These are phyloP conservation scores for Cecropterus lyciades DNA, from an alignment of 1,140 invertebrate genomes.

Conservation along the genomic window DNA sequence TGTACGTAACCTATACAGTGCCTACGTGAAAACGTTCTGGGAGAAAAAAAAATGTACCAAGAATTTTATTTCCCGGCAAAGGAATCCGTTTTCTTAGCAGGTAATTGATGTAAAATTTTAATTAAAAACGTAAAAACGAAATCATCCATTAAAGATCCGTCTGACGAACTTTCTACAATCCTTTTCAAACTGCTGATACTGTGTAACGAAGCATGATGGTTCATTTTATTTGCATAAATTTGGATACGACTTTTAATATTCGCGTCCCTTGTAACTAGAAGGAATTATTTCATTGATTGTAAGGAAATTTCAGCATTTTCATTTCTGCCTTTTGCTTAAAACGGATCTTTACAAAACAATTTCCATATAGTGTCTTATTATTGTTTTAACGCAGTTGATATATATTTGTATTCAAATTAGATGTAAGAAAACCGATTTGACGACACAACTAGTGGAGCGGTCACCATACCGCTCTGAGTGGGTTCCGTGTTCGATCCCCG, in stretches of 20 bases:
- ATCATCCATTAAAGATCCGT: constrained; percentile 57
- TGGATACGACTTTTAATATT: constrained; percentile 64
- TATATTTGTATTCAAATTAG: too few relatives aligned
- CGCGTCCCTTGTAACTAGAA: constrained; percentile 59
- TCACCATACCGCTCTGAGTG: too few relatives aligned
- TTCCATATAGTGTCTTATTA: background rate
- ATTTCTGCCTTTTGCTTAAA: constrained; percentile 9
- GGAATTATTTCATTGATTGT: constrained; percentile 41
- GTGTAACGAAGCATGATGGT: constrained; percentile 73
- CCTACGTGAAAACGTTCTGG: background rate
- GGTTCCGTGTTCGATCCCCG: too few relatives aligned
- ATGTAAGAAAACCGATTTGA: too few relatives aligned
- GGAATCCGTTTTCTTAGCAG: constrained; percentile 22
- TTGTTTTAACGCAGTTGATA: too few relatives aligned
- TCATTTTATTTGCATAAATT: constrained; percentile 79
- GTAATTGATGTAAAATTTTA: constrained; percentile 47
- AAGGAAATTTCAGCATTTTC: constrained; percentile 19
- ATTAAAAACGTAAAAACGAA: constrained; percentile 49
- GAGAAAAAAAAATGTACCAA: background rate
- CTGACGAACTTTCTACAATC: constrained; percentile 56
- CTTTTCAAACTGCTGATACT: constrained; percentile 61
- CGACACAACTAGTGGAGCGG: too few relatives aligned
- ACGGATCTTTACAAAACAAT: background rate
- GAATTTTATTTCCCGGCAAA: background rate
- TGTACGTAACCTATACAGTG: background rate